Evolutionary conservation across 2,113 vertebrate genomes (phyloP).

Genomic region (Monopterus albus): DNA sequence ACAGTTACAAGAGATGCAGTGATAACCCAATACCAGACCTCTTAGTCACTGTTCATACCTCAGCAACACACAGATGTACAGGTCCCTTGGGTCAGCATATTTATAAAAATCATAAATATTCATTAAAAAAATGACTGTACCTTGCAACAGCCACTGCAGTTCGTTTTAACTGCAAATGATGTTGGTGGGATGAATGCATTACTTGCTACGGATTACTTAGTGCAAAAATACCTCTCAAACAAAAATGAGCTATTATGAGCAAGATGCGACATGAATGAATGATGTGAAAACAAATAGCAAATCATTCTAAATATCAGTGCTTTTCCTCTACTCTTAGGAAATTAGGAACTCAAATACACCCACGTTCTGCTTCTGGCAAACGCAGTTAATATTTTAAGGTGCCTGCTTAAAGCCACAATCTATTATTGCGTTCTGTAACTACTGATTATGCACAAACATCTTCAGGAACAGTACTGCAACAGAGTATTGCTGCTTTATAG

Average conservation of each 20-base stretch:
- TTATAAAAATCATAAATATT: neutral
- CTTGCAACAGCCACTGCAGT: too few relatives aligned
- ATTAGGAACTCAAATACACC: neutral
- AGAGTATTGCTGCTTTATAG: conserved; percentile 25
- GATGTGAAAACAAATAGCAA: neutral
- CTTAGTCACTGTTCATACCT: neutral
- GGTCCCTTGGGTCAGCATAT: neutral
- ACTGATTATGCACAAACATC: neutral
- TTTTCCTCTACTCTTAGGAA: neutral
- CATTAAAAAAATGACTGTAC: neutral
- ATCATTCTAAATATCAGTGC: neutral
- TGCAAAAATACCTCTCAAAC: neutral
- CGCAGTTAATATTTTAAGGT: neutral
- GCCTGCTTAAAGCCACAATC: neutral
- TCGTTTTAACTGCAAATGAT: neutral
- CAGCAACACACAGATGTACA: neutral
- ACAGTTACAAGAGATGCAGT: neutral
- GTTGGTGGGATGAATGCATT: neutral
- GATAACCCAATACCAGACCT: neutral
- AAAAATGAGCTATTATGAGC: too few relatives aligned
- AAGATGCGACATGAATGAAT: neutral
- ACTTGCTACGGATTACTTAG: neutral
- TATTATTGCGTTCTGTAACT: neutral
- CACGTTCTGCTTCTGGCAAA: neutral
- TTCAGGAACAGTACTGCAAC: neutral